These are phyloP conservation scores for Porites cylindrica DNA, from an alignment of 92 coral and sea anemone genomes.

Conservation along the genomic window DNA sequence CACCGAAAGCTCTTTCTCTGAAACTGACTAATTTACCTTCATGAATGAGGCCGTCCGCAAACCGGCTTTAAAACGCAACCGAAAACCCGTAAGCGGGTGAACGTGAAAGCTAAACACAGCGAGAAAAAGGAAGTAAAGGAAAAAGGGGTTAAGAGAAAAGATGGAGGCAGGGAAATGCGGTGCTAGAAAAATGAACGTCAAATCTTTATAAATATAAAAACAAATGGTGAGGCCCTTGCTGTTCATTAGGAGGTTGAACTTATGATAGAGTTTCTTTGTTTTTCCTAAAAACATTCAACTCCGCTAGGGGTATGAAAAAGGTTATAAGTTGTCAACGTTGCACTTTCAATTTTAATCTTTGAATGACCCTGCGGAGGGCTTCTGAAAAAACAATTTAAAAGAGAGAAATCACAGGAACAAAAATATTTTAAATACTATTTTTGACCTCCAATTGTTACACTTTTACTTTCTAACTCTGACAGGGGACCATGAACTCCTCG, in stretches of 20 bases:
- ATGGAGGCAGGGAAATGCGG: no score
- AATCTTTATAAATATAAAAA: no score
- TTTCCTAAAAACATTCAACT: not conserved
- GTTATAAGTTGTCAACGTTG: not conserved
- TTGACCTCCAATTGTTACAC: not conserved
- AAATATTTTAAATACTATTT: not conserved
- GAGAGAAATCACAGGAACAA: not conserved
- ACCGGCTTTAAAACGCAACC: not conserved
- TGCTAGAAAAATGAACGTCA: no score
- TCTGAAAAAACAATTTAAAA: no score
- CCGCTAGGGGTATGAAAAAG: not conserved
- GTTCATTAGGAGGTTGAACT: no score
- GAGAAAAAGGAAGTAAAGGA: not conserved
- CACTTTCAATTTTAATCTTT: not conserved
- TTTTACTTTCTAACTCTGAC: not conserved
- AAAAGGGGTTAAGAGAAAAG: not conserved
- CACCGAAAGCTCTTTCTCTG: not conserved
- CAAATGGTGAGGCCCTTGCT: no score
- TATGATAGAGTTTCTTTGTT: not conserved
- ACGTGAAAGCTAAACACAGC: not conserved
- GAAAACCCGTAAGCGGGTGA: conserved; percentile 10
- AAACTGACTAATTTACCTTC: not conserved
- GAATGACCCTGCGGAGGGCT: not conserved
- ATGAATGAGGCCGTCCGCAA: conserved; percentile 1
- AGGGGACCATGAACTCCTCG: not conserved